Base-by-base conservation (phyloP, 2,888 invertebrate genomes). In the Coelopa pilipes region DNA sequence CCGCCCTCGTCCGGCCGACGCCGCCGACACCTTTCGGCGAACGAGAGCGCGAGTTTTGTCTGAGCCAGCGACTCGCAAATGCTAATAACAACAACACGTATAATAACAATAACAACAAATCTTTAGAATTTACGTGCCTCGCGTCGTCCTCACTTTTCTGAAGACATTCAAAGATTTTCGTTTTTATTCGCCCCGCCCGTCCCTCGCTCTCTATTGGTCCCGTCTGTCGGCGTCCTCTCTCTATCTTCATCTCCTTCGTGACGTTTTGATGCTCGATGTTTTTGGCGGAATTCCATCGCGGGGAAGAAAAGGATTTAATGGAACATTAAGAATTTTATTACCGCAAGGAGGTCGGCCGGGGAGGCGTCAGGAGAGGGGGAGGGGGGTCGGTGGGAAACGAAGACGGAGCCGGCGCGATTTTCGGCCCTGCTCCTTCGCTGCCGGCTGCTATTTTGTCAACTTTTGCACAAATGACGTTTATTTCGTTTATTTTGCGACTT, bases 301-400 rank as follows among this genome's bases (percentile, higher is more conserved):
- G 46, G 21, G 73, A 53, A 72, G 57, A 55, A 72, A 68, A 57
- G 68, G 59, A 85, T 84, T 85, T 85, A 85, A 85, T 85, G 85
- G 85, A 82, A 84, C 85, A 85, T 85, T 85, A 85, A 84, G 82
- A 84, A 84, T 85, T 85, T 85, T 85, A 85, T 85, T 85, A 82
- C 84, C 82, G 78, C 81, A 46, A 50, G 55, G 46, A 15, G 66
- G 59, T 59, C 50, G 49, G 72, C 13, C 47, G 62, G 59, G 55
- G 15, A 55, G 21, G 70, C 47, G n/a, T 66, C 62, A 73, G 75
- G 71, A 71, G 74, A 74, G 70, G 70, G 68, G 49, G 21, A 65
- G 46, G 12, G 46, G 53, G 60, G 53, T 49, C 19, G 63, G 46
- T 15, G 53, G 21, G 59, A 65, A 59, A 57, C 17, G 34, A 59